phyloP scores from a whole-genome alignment of 1,140 invertebrate species.

The Lamellibrachia luymesi region DNA sequence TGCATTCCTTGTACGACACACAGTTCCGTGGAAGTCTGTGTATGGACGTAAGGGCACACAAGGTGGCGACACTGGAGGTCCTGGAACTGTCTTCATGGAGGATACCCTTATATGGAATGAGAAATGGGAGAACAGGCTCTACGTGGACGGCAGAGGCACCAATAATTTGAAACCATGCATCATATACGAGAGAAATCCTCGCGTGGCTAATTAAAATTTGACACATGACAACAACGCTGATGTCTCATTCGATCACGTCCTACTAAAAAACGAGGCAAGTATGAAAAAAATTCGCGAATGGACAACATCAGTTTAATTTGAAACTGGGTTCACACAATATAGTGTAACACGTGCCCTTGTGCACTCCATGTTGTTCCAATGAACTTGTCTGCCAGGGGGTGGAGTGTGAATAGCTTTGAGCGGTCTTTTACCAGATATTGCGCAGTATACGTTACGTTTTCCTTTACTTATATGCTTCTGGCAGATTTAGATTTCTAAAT shows the following conservation, averaged over 20 bases:
- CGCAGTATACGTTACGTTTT: too few relatives aligned
- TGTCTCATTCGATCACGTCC: constrained; percentile 42
- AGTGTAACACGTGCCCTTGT: too few relatives aligned
- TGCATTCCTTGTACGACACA: constrained; percentile 36
- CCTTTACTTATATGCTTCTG: too few relatives aligned
- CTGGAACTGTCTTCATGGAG: constrained; percentile 45
- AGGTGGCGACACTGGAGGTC: constrained; percentile 37
- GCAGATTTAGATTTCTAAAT: too few relatives aligned
- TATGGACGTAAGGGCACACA: constrained; percentile 31
- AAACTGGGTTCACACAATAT: too few relatives aligned
- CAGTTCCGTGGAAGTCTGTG: constrained; percentile 35
- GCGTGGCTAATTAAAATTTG: constrained; percentile 26
- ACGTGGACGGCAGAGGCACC: constrained; percentile 36
- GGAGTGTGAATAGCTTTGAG: too few relatives aligned
- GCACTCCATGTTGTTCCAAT: too few relatives aligned
- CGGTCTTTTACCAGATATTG: too few relatives aligned
- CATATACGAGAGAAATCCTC: constrained; percentile 37
- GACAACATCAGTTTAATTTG: too few relatives aligned
- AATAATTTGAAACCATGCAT: constrained; percentile 36
- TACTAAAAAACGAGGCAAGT: constrained; percentile 37
- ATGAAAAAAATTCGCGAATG: neutral
- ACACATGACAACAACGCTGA: constrained; percentile 37
- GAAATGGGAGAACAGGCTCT: constrained; percentile 38
- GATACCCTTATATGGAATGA: constrained; percentile 31
- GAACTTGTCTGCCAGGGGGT: too few relatives aligned